A percentile compares a stretch with the other conserved stretches of the same genome.
These are phyloP conservation scores for Lagocephalus sceleratus DNA, from an alignment of 2,797 vertebrate genomes.

Conservation along the genomic window DNA sequence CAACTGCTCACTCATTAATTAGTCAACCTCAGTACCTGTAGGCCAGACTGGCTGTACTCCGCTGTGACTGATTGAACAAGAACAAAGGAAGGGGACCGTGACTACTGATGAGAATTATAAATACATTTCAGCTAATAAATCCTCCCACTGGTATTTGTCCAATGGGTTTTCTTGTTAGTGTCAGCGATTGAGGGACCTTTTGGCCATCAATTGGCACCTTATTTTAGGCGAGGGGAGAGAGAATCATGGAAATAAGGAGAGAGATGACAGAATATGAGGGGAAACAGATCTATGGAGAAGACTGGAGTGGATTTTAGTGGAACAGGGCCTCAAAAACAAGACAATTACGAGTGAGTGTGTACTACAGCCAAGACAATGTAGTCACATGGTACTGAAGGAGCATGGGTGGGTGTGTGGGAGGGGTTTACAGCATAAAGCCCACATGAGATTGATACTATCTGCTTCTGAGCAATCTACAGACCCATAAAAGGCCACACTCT, in stretches of 20 bases:
- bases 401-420: conserved; percentile 27
- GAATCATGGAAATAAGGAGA: conserved; percentile 47
- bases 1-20: conserved; percentile 63
- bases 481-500: conserved; percentile 68
- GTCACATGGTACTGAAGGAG: conserved; percentile 48
- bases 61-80: conserved; percentile 60
- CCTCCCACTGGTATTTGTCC: conserved; percentile 38
- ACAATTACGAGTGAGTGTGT: conserved; percentile 72
- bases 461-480: conserved; percentile 73
- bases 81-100: conserved; percentile 46
- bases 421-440: conserved; percentile 48
- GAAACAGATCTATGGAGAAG: conserved; percentile 34
- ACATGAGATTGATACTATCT: conserved; percentile 71
- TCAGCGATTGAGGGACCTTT: conserved; percentile 19
- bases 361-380: conserved; percentile 71
- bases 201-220: conserved; percentile 18
- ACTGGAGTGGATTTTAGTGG: conserved; percentile 57
- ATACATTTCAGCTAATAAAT: conserved; percentile 64
- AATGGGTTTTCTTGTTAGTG: conserved; percentile 29
- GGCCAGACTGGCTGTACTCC: conserved; percentile 48
- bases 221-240: conserved; percentile 50
- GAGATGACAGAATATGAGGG: conserved; percentile 28
- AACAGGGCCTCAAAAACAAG: conserved; percentile 64
- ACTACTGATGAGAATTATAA: conserved; percentile 70
- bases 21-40: conserved; percentile 63